These are phyloP conservation scores for Tetanocera ferruginea DNA, from an alignment of 2,888 invertebrate species.

Conservation along the genomic window DNA sequence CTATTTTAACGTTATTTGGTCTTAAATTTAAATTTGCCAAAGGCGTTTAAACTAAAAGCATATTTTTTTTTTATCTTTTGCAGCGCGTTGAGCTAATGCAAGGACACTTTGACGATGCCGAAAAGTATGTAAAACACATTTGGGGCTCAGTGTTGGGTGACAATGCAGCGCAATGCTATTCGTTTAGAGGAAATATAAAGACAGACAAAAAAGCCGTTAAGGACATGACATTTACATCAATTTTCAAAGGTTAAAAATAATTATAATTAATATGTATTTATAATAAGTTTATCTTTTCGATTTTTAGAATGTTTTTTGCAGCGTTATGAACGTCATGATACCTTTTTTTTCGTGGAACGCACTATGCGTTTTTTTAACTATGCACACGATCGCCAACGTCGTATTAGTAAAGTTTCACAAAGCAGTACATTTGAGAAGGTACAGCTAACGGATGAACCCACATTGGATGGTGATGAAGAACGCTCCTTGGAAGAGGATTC, in stretches of 20 bases:
- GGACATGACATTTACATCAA: conserved; percentile 38
- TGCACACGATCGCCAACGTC: conserved; percentile 37
- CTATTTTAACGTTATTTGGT: not conserved
- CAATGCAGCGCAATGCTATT: conserved; percentile 32
- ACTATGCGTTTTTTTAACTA: conserved; percentile 44
- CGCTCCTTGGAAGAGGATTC: not conserved
- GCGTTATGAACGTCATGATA: conserved; percentile 37
- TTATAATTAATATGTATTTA: not conserved
- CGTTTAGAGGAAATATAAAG: conserved; percentile 39
- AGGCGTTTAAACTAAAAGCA: no score
- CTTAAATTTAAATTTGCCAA: not conserved
- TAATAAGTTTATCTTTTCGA: not conserved
- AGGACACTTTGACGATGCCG: conserved; percentile 35
- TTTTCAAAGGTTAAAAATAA: conserved; percentile 37
- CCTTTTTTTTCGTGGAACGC: conserved; percentile 29
- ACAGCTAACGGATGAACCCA: not conserved
- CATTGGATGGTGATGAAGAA: not conserved
- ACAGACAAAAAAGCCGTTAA: conserved; percentile 40
- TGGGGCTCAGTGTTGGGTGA: conserved; percentile 39
- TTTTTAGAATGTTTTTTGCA: conserved; percentile 39
- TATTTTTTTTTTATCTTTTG: not conserved
- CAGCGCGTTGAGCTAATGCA: conserved; percentile 42
- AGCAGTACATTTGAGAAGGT: not conserved
- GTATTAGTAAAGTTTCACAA: not conserved
- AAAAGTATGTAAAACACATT: conserved; percentile 42